Conservation (phyloP, 1,140 invertebrate species). For the Eulimnadia texana region DNA sequence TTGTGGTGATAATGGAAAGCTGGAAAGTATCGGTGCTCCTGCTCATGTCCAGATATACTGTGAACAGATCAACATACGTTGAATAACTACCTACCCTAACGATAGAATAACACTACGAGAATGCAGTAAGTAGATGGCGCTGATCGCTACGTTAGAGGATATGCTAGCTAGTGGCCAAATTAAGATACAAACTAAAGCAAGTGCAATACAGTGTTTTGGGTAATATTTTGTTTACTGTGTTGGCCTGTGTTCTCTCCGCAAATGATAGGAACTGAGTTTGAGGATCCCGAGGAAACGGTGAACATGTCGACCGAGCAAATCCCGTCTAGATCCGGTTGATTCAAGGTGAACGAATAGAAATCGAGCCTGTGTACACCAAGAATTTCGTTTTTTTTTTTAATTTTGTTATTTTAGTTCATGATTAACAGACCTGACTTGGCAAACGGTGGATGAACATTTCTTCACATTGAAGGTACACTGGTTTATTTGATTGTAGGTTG, state of each 20-base stretch:
- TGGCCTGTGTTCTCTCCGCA: conserved; percentile 30
- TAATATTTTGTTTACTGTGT: conserved; percentile 32
- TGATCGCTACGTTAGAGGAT: too few species aligned
- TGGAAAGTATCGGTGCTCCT: background rate
- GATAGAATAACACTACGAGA: too few species aligned
- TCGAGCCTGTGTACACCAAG: conserved; percentile 39
- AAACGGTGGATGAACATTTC: conserved; percentile 7
- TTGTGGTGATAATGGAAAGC: conserved; percentile 20
- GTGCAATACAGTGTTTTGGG: too few species aligned
- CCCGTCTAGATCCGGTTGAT: conserved; percentile 57
- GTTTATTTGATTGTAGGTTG: background rate
- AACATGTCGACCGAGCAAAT: conserved; percentile 52
- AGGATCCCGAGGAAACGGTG: conserved; percentile 34
- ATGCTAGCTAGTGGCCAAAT: too few species aligned
- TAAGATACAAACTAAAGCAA: too few species aligned
- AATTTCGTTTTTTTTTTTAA: too few species aligned
- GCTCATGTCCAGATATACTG: conserved; percentile 8
- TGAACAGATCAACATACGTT: too few species aligned
- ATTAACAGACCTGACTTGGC: conserved; percentile 11
- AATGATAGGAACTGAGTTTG: conserved; percentile 27
- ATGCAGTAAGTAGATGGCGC: too few species aligned
- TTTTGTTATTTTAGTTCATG: too few species aligned
- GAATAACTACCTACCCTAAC: too few species aligned
- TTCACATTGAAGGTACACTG: conserved; percentile 4
- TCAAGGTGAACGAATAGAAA: conserved; percentile 52